These are phyloP conservation scores for Sinocyclocheilus rhinocerous DNA, from an alignment of 2,113 vertebrate species.

Conservation along the genomic window DNA sequence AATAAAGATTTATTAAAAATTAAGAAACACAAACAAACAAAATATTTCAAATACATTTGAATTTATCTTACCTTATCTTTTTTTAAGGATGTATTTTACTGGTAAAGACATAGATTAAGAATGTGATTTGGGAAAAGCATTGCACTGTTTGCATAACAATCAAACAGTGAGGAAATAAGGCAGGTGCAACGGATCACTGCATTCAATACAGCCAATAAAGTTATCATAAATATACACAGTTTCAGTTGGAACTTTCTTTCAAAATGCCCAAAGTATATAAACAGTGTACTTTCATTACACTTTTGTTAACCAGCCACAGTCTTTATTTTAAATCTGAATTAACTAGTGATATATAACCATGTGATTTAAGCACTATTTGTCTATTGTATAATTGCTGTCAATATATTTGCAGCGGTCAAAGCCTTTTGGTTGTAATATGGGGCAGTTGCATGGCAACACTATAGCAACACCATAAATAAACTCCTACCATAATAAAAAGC, in stretches of 20 bases:
- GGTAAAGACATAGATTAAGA: too few relatives aligned
- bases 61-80: too few relatives aligned
- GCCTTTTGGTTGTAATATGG: not conserved
- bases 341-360: not conserved
- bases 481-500: constrained; percentile 34
- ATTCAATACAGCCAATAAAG: not conserved
- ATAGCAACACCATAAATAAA: constrained; percentile 20
- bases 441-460: constrained; percentile 31
- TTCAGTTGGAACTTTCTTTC: not conserved
- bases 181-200: not conserved
- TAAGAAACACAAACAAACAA: too few relatives aligned
- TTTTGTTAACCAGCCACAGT: not conserved
- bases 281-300: not conserved
- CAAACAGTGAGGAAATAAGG: not conserved
- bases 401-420: not conserved
- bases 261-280: not conserved
- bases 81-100: too few relatives aligned
- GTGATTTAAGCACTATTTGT: not conserved
- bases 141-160: too few relatives aligned
- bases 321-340: not conserved
- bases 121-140: too few relatives aligned
- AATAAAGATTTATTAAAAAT: too few relatives aligned
- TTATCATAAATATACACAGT: not conserved
- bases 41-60: too few relatives aligned
- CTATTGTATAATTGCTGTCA: not conserved